Evolutionary conservation across 1,140 invertebrate genomes (phyloP), one percentile per base, ranked within the genome.

Genomic region (Mesaphorura yosii): DNA sequence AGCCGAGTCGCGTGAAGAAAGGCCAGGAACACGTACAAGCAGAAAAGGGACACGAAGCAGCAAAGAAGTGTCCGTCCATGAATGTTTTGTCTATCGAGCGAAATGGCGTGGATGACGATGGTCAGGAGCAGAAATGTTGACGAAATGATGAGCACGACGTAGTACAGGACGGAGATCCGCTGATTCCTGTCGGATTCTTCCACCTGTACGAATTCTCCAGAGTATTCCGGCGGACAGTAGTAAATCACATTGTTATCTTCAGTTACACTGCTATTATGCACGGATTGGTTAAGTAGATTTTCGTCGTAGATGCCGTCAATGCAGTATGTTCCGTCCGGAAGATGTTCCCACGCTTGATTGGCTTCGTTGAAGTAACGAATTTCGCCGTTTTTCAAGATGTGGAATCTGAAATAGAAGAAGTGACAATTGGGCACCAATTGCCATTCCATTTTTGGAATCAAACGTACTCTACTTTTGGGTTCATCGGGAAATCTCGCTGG

Each of bases 1-100:
- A 49, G 62, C 19, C 48, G 71, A 73, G 46, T 71, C 55, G 2
- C 63, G 37, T 0, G 68, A 53, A 48, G 72, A 72, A 10, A 53
- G 50, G 1, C 64, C 27, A 1, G 72, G 52, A 3, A 72, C 59
- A 15, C 64, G 12, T 2, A 51, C 61, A 40, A 65, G 62, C 0
- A 66, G 67, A 7, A 58, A 59, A 49, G 67, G 67, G 28, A 66
- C 56, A 45, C 64, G 67, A 3, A 48, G 45, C 14, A 64, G 31
- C 14, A 44, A 58, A 17, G 57, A 34, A 34, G 40, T 14, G 40
- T 14, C 15, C 40, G 20, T 10, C 15, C 40, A n/a, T 42, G 40
- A 42, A 42, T 14, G 20, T n/a, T 22, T n/a, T n/a, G 20, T 12
- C 17, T 42, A 7, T n/a, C 15, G 6, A 6, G 20, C 20, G 10